Evolutionary conservation across 2,888 invertebrate genomes (phyloP), one percentile per base, ranked within the genome.

Genomic region (Heterodera filipjevi): DNA sequence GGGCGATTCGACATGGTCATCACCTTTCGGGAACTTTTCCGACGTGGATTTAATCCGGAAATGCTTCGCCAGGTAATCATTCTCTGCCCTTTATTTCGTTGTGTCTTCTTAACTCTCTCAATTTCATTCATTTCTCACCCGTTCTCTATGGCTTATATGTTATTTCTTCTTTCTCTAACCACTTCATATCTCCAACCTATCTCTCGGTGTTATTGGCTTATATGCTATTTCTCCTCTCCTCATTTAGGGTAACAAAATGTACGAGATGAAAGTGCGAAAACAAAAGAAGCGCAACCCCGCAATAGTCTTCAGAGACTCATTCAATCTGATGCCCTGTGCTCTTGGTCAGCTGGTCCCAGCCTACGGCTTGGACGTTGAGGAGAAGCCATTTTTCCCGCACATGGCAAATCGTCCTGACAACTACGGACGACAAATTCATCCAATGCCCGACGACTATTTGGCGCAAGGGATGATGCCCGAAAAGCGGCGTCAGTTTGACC

Each of bases 341-440:
- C 33, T 77, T 10, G 70, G 44, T 0, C 10, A 39, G 22, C 71
- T 77, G 53, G 71, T 71, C 5, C 46, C 53, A 10, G n/a, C 35
- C 16, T 77, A 39, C 46, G 77, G 71, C n/a, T 33, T 77, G n/a
- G 39, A 77, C 32, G 77, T 77, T 19, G 71, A 76, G 16, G 77
- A 77, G n/a, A 77, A 77, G 22, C 77, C 77, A 6, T 77, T 77
- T 30, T 77, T 77, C 27, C 77, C 77, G 14, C 71, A 77, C 30
- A n/a, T 77, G 35, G 27, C 49, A 14, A 77, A 77, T 44, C 64
- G 27, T 46, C 75, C 77, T 1, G 22, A 22, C n/a, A 71, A 71
- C 71, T 71, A 71, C 16, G 16, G 71, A 14, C 44, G 32, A 16
- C 27, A 27, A 2, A 71, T 71, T 27, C 27, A 32, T 12, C 71